Evolutionary conservation across 2,888 invertebrate species (phyloP).

Genomic region (Dichetophora obliterata): DNA sequence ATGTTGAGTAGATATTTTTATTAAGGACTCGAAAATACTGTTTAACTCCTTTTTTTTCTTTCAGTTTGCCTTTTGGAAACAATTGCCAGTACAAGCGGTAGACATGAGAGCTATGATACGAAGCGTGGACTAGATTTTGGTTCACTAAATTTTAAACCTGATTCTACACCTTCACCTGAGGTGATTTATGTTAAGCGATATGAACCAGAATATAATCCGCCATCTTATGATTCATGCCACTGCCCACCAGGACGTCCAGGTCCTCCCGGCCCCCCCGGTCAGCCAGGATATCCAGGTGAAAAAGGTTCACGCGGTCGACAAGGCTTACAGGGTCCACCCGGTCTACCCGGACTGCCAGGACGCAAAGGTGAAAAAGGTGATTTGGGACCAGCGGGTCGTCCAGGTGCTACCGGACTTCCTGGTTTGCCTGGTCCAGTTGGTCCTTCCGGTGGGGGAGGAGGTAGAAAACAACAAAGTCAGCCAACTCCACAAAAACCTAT

Average conservation of each 20-base stretch:
- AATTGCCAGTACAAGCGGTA: neutral
- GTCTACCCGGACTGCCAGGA: neutral
- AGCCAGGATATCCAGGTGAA: neutral
- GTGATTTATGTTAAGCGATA: too few species aligned
- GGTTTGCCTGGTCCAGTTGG: neutral
- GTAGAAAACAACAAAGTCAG: too few species aligned
- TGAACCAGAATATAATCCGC: neutral
- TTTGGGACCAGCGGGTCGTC: neutral
- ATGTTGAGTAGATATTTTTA: neutral
- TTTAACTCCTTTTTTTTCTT: neutral
- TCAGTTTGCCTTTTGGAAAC: neutral
- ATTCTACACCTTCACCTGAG: too few species aligned
- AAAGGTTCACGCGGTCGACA: neutral
- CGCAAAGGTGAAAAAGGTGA: neutral
- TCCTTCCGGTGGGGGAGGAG: neutral
- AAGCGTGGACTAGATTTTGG: neutral
- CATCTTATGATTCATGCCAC: neutral
- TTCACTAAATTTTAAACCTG: too few species aligned
- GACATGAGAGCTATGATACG: neutral
- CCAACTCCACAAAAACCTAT: too few species aligned
- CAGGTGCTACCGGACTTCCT: neutral
- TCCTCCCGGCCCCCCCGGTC: neutral
- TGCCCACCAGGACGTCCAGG: constrained; percentile 5
- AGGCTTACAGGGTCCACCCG: neutral
- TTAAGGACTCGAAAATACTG: neutral